A percentile compares a stretch with the other conserved stretches of the same genome.
phyloP scores from a whole-genome alignment of 2,113 vertebrate genomes.

The Anhinga anhinga region DNA sequence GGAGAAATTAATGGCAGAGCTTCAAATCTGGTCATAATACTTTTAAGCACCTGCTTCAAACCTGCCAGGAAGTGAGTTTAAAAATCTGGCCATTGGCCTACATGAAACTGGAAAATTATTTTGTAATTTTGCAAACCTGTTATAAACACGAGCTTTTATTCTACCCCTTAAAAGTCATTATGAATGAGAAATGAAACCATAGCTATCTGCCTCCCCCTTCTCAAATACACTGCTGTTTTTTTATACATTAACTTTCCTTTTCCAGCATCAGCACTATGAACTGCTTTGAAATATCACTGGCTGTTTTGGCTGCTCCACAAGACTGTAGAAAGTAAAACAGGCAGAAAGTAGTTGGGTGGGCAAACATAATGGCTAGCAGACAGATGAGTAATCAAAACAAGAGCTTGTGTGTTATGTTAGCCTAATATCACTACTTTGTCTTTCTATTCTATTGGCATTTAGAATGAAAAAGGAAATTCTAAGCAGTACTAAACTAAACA shows the following conservation, averaged over 20 bases:
- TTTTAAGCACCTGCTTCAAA: background rate
- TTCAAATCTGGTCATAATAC: background rate
- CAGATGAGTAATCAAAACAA: conserved; percentile 47
- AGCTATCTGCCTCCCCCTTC: background rate
- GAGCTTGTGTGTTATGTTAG: conserved; percentile 19
- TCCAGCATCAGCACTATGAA: background rate
- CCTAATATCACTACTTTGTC: conserved; percentile 34
- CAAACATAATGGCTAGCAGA: background rate
- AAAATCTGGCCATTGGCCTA: background rate
- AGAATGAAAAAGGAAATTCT: conserved; percentile 26
- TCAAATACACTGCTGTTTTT: background rate
- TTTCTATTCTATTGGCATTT: conserved; percentile 39
- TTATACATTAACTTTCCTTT: background rate
- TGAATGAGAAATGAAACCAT: background rate
- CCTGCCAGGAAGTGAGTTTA: background rate
- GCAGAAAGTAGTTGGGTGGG: background rate
- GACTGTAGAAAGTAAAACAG: background rate
- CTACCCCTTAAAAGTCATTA: background rate
- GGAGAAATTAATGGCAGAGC: background rate
- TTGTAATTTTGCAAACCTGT: background rate
- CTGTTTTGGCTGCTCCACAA: background rate
- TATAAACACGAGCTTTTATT: background rate
- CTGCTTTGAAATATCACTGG: background rate
- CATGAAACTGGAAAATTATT: background rate
- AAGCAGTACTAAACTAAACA: conserved; percentile 12